Base-by-base conservation (phyloP, 2,113 vertebrate species). In the Dissostichus mawsoni region DNA sequence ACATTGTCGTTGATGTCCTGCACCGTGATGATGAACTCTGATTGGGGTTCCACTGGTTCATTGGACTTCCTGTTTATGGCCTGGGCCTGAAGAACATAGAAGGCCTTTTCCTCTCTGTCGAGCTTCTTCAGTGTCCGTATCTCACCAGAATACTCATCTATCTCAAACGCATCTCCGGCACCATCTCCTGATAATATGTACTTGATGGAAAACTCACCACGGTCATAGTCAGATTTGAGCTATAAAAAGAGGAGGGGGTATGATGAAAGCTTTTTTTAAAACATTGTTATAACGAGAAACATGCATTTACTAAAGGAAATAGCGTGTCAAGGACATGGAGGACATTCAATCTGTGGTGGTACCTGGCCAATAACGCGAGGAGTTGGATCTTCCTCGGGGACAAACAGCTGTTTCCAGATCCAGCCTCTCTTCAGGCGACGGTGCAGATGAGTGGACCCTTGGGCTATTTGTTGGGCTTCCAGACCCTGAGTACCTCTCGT, bases 11-110 rank as follows among this genome's bases (percentile, higher is more conserved):
- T 99, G 93, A 97, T 83, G 93, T 99, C 98, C 87, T 89, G 94
- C 79, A 99, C 97, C 80, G 94, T 96, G 93, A 99, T 96, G 92
- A 97, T 95, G 89, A 99, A 98, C 90, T 97, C 96, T 12, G 96
- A 98, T 77, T 97, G 94, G 4, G 96, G 95, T 86, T 98, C 98
- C 78, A 97, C 93, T 11, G 96, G 95, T 84, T 94, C 89, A 0
- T 91, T 87, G 50, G 96, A 95, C 14, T 45, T 87, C 81, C 72
- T 93, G 84, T 96, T 95, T 83, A 96, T 94, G 50, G 96, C 97
- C 79, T 96, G 94, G 9, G 96, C 97, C 88, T 90, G 95, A 17
- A 99, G 93, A 5, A 89, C 87, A 65, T 99, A 98, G 89, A 94
- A 97, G 3, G 97, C 63, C 75, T 94, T 97, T 65, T 97, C 85